phyloP scores from a whole-genome alignment of 2,888 invertebrate species.

The Plagiodera versicolora region DNA sequence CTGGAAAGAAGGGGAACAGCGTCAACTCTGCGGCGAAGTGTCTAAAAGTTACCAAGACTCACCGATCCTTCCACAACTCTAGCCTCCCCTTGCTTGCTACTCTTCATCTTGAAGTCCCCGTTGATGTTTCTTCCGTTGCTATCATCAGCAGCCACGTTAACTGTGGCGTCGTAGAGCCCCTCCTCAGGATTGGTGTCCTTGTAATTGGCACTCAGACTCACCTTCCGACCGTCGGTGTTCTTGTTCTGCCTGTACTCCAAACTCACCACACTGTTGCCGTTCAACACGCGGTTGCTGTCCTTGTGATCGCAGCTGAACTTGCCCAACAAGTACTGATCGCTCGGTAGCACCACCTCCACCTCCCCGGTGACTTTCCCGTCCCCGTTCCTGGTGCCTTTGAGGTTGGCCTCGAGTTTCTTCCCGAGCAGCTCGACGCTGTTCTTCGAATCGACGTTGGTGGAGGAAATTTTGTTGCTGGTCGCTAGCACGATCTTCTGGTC shows the following conservation, averaged over 20 bases:
- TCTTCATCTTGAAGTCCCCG: slow-evolving; percentile 34
- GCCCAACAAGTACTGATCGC: slow-evolving; percentile 54
- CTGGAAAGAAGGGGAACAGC: slow-evolving; percentile 9
- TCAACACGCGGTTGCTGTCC: slow-evolving; percentile 40
- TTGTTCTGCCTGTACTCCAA: slow-evolving; percentile 53
- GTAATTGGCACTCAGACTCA: slow-evolving; percentile 48
- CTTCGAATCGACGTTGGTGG: slow-evolving; percentile 61
- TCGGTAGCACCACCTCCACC: slow-evolving; percentile 58
- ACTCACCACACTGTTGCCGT: slow-evolving; percentile 42
- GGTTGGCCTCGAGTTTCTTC: slow-evolving; percentile 56
- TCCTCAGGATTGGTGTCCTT: slow-evolving; percentile 55
- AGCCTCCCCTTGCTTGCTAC: slow-evolving; percentile 28
- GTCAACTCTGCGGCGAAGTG: no score
- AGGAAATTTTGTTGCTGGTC: slow-evolving; percentile 62
- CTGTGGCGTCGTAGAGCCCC: slow-evolving; percentile 50
- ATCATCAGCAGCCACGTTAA: slow-evolving; percentile 54
- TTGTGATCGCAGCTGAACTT: slow-evolving; percentile 50
- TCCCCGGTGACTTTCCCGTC: slow-evolving; percentile 55
- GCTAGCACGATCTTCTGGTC: slow-evolving; percentile 67
- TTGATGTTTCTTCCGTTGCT: slow-evolving; percentile 57
- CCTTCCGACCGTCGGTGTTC: slow-evolving; percentile 54
- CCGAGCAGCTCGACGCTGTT: slow-evolving; percentile 58
- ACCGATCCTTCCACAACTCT: slow-evolving; percentile 16
- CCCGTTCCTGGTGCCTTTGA: slow-evolving; percentile 55
- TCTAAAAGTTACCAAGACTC: background rate